Conservation (phyloP, 2,113 vertebrate genomes). For the Microcebus griseorufus region DNA sequence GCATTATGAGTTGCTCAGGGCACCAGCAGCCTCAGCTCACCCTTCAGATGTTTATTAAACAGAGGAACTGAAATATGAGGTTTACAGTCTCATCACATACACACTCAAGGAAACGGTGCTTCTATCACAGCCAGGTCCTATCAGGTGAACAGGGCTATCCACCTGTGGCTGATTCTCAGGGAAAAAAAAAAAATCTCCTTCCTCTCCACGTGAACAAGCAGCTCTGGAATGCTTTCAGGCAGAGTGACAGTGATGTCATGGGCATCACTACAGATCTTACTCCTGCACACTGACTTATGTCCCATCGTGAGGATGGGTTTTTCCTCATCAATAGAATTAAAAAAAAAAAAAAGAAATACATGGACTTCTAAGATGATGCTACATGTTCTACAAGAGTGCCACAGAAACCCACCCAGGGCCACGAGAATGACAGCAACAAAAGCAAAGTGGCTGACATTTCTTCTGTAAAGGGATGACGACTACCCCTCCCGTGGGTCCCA, state of each 20-base stretch:
- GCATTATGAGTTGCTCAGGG: conserved; percentile 62
- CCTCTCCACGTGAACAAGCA: background rate
- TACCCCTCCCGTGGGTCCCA: background rate
- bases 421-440: background rate
- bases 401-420: conserved; percentile 12
- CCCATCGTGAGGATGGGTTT: conserved; percentile 54
- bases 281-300: conserved; percentile 63
- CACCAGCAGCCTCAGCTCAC: conserved; percentile 60
- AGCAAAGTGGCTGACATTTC: background rate
- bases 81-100: background rate
- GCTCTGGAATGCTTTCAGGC: conserved; percentile 2
- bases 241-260: background rate
- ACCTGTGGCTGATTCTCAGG: background rate
- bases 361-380: conserved; percentile 46
- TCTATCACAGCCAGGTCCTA: background rate
- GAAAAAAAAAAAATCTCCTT: background rate
- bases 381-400: conserved; percentile 34
- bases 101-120: background rate
- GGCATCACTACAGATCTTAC: conserved; percentile 20
- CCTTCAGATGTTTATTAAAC: conserved; percentile 45
- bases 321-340: conserved; percentile 61
- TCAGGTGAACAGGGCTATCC: background rate
- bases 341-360: background rate
- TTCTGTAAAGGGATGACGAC: conserved; percentile 17
- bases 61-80: conserved; percentile 60